A percentile compares a stretch with the other conserved stretches of the same genome.
Conservation (phyloP, 2,113 vertebrate species). For the Centropus bengalensis region DNA sequence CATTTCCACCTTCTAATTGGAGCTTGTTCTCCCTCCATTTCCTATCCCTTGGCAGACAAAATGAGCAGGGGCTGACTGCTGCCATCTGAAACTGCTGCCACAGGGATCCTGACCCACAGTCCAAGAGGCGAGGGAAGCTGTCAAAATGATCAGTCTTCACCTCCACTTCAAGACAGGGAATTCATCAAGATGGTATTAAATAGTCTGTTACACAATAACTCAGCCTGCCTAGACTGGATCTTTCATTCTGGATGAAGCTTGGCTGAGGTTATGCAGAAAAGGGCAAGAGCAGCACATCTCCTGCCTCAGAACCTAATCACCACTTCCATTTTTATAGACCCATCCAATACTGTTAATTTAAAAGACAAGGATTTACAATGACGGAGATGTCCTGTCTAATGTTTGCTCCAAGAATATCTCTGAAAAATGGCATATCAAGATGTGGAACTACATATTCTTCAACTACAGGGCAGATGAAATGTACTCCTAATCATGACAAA, state of each 20-base stretch:
- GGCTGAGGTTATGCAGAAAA: background rate
- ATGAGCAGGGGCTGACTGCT: background rate
- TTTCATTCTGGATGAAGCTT: background rate
- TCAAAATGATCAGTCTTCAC: background rate
- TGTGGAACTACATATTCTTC: background rate
- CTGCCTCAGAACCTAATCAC: background rate
- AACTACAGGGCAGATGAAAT: background rate
- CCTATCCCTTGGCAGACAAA: background rate
- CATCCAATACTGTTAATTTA: constrained; percentile 14
- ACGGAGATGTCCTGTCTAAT: background rate
- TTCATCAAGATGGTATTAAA: background rate
- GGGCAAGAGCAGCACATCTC: background rate
- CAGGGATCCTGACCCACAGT: background rate
- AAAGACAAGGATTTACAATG: background rate
- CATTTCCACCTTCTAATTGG: background rate
- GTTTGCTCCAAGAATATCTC: background rate
- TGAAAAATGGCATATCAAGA: background rate
- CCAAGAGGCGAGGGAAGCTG: background rate
- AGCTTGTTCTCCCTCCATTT: background rate
- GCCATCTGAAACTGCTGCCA: background rate
- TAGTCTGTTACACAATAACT: background rate
- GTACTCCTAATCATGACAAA: background rate
- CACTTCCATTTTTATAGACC: constrained; percentile 24
- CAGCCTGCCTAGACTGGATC: background rate
- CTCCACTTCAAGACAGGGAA: background rate